Evolutionary conservation across 1,140 invertebrate genomes (phyloP).

Genomic region (Potamilus streckersoni): DNA sequence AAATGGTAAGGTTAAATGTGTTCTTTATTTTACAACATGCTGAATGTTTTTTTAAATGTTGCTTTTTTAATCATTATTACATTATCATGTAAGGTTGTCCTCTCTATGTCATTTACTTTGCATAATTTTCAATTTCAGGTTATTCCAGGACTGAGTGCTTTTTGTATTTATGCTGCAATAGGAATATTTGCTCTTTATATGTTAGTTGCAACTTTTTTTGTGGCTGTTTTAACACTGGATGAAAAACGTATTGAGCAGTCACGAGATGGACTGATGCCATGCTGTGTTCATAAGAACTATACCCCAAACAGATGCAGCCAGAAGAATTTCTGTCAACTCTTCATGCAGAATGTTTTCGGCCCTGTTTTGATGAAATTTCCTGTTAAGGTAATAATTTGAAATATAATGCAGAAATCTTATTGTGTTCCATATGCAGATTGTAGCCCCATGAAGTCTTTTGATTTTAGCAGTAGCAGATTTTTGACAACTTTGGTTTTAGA

Average conservation of each 20-base stretch:
- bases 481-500: no score
- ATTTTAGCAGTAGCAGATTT: not conserved
- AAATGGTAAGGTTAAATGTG: no score
- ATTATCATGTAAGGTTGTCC: not conserved
- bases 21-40: no score
- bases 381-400: constrained; percentile 62
- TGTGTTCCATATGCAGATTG: not conserved
- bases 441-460: not conserved
- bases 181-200: constrained; percentile 75
- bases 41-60: no score
- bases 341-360: constrained; percentile 70
- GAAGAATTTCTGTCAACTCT: constrained; percentile 66
- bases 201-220: constrained; percentile 82
- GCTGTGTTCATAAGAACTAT: constrained; percentile 74
- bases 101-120: not conserved
- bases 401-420: not conserved
- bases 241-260: constrained; percentile 74
- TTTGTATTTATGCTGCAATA: constrained; percentile 70
- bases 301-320: constrained; percentile 70
- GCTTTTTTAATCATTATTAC: not conserved
- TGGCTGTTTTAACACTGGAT: constrained; percentile 81
- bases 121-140: constrained; percentile 71
- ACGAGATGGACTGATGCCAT: constrained; percentile 78
- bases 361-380: constrained; percentile 68
- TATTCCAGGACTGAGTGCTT: constrained; percentile 85